Evolutionary conservation across 1,140 invertebrate species (phyloP).

Genomic region (Chironomus striatipennis): DNA sequence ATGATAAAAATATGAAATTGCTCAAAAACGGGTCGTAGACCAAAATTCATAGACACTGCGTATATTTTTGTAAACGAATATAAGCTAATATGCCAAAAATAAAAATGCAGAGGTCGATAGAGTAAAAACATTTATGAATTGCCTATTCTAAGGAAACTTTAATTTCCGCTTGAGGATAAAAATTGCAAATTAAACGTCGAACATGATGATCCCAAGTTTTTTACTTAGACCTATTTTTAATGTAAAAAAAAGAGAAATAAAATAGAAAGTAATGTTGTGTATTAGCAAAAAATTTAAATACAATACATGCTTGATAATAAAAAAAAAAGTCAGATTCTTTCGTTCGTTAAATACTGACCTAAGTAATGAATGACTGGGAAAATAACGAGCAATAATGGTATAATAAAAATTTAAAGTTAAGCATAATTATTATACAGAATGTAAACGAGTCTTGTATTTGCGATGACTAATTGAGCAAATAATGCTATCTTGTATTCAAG

Average conservation of each 20-base stretch:
- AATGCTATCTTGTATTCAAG: background rate
- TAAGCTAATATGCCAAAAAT: background rate
- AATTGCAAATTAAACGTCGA: background rate
- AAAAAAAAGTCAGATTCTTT: too few species aligned
- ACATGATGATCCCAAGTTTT: slow-evolving; percentile 17
- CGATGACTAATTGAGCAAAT: slow-evolving; percentile 1
- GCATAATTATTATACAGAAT: too few species aligned
- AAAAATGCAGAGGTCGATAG: background rate
- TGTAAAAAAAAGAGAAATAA: too few species aligned
- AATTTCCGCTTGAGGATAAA: slow-evolving; percentile 8
- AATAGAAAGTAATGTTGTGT: background rate
- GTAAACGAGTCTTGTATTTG: background rate
- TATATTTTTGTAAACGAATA: too few species aligned
- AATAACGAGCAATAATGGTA: too few species aligned
- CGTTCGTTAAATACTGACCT: too few species aligned
- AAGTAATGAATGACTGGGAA: too few species aligned
- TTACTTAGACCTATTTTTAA: background rate
- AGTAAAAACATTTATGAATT: background rate
- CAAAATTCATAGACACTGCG: too few species aligned
- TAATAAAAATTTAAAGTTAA: background rate
- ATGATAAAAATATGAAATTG: too few species aligned
- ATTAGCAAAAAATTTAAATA: background rate
- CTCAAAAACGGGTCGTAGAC: too few species aligned
- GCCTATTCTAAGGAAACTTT: slow-evolving; percentile 9
- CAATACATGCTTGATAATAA: too few species aligned